These are phyloP conservation scores for Rutpela maculata DNA, from an alignment of 2,888 invertebrate species.

Conservation along the genomic window DNA sequence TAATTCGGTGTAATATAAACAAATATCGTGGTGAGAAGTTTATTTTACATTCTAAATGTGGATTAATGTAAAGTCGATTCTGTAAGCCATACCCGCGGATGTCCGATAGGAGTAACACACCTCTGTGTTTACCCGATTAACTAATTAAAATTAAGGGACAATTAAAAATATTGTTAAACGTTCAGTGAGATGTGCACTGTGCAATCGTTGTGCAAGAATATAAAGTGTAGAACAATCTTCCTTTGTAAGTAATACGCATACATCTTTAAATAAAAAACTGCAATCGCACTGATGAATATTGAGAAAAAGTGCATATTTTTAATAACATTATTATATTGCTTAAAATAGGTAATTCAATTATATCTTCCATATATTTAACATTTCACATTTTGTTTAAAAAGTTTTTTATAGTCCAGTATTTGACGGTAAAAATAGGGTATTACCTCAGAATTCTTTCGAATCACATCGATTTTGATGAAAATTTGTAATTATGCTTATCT, in stretches of 20 bases:
- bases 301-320: neutral
- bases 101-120: slow-evolving; percentile 18
- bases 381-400: neutral
- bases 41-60: slow-evolving; percentile 53
- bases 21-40: slow-evolving; percentile 40
- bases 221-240: neutral
- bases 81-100: slow-evolving; percentile 11
- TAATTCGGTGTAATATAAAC: slow-evolving; percentile 35
- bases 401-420: too few species aligned
- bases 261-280: neutral
- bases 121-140: slow-evolving; percentile 13
- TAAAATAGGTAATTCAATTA: neutral
- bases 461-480: too few species aligned
- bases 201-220: neutral
- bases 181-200: neutral
- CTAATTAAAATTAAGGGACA: slow-evolving; percentile 17
- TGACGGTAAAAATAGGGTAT: too few species aligned
- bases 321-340: neutral
- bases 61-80: slow-evolving; percentile 47
- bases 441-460: too few species aligned
- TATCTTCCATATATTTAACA: neutral
- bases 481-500: too few species aligned
- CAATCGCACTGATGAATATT: neutral
- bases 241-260: neutral
- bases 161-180: slow-evolving; percentile 4